Percentiles rank a stretch among this genome's conserved stretches.
These are phyloP conservation scores for Circaetus cinerascens DNA, from an alignment of 2,113 vertebrate species.

Conservation along the genomic window DNA sequence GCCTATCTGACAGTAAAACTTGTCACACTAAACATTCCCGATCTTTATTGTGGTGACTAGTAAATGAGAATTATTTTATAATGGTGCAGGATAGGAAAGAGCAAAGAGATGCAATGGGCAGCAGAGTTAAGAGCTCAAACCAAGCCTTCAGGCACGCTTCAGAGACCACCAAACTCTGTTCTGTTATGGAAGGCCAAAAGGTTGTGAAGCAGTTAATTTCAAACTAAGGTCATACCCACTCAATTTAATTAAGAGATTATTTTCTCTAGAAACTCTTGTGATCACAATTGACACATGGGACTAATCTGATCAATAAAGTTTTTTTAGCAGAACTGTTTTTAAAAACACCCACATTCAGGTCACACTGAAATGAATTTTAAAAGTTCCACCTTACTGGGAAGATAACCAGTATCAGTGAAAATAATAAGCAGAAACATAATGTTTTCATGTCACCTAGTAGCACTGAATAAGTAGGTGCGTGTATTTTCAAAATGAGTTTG, in stretches of 20 bases:
- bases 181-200: not conserved
- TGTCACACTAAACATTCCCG: not conserved
- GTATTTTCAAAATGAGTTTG: not conserved
- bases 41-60: not conserved
- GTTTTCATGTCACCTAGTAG: not conserved
- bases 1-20: not conserved
- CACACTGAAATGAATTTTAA: not conserved
- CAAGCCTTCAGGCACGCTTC: not conserved
- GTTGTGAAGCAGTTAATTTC: not conserved
- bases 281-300: not conserved
- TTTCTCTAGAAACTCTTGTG: not conserved
- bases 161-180: not conserved
- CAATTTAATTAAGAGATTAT: not conserved
- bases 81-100: not conserved
- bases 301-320: not conserved
- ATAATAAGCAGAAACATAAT: not conserved
- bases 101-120: not conserved
- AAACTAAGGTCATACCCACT: not conserved
- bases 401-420: not conserved
- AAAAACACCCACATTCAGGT: not conserved
- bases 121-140: not conserved
- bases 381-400: not conserved
- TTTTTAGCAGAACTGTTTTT: not conserved
- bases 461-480: not conserved
- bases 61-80: not conserved